These are phyloP conservation scores for Hafferia zeledoni DNA, from an alignment of 2,797 vertebrate genomes.

Conservation along the genomic window DNA sequence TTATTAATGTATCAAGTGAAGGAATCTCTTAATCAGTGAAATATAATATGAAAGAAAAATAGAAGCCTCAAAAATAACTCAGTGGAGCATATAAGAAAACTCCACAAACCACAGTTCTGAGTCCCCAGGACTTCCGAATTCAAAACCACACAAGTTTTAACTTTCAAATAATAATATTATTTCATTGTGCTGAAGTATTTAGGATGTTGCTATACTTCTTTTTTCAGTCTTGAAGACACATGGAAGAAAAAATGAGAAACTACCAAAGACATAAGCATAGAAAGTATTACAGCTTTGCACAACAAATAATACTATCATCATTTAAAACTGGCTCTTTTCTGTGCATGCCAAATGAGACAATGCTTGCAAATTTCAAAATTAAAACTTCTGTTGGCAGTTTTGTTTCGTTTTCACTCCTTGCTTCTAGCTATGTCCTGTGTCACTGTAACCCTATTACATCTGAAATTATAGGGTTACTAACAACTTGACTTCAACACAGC, in stretches of 20 bases:
- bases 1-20: background rate
- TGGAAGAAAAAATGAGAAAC: background rate
- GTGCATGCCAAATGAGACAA: background rate
- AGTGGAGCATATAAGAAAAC: background rate
- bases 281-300: background rate
- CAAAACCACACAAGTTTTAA: constrained; percentile 42
- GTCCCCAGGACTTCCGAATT: constrained; percentile 1
- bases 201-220: background rate
- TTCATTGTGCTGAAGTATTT: constrained; percentile 38
- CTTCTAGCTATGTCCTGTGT: background rate
- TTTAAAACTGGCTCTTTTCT: background rate
- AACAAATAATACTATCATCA: background rate
- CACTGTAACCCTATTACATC: background rate
- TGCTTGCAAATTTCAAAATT: background rate
- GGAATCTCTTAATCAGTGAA: constrained; percentile 37
- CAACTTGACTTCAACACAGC: background rate
- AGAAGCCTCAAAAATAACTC: background rate
- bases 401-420: background rate
- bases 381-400: background rate
- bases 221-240: background rate
- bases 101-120: background rate
- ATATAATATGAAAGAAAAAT: constrained; percentile 51
- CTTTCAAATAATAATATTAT: constrained; percentile 53
- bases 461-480: background rate
- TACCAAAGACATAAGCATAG: background rate